These are phyloP conservation scores for Catharus bicknelli DNA, from an alignment of 2,113 vertebrate species.

Conservation along the genomic window DNA sequence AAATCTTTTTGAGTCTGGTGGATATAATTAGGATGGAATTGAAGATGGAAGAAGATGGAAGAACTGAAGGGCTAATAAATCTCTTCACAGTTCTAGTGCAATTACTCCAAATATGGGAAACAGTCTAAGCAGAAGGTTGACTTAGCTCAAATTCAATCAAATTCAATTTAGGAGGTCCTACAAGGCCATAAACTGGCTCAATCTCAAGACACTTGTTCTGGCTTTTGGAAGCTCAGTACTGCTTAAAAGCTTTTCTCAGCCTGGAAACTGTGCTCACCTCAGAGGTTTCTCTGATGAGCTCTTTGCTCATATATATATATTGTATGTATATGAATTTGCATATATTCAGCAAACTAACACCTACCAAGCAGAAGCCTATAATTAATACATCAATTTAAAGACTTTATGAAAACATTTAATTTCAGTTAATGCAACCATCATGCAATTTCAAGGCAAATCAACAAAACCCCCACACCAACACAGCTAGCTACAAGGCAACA, in stretches of 20 bases:
- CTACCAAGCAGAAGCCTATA: neutral
- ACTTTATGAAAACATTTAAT: neutral
- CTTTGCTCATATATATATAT: no score
- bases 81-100: neutral
- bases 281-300: neutral
- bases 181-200: neutral
- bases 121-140: neutral
- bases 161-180: neutral
- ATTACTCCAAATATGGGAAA: neutral
- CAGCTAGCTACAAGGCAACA: neutral
- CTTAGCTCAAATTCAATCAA: neutral
- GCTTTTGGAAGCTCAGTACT: neutral
- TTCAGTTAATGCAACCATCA: neutral
- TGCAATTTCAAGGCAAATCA: neutral
- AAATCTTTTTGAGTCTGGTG: neutral
- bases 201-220: neutral
- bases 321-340: neutral
- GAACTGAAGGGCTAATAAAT: slow-evolving; percentile 4
- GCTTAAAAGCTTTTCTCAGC: neutral
- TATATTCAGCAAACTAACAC: neutral
- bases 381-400: neutral
- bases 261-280: neutral
- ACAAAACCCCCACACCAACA: neutral
- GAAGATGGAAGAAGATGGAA: neutral
- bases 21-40: neutral